Conservation (phyloP, 2,888 invertebrate species). For the Hecatera dysodea region DNA sequence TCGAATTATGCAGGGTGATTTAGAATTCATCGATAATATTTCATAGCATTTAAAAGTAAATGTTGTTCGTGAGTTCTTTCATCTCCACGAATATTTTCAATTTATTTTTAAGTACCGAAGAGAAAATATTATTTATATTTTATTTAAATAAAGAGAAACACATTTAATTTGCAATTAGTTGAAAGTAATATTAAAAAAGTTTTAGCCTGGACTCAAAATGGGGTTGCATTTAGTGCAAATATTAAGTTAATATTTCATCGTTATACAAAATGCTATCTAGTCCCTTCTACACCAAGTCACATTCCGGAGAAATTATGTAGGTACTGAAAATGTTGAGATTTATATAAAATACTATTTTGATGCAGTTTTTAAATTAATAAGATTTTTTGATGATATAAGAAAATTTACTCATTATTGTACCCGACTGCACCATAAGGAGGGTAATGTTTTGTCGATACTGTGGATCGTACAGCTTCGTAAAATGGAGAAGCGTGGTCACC, state of each 20-base stretch:
- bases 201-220: neutral
- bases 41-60: neutral
- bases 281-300: conserved; percentile 25
- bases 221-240: too few relatives aligned
- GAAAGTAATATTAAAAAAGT: neutral
- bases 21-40: neutral
- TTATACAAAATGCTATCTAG: conserved; percentile 20
- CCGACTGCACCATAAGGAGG: neutral
- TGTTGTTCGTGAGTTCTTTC: neutral
- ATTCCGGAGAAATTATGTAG: conserved; percentile 63
- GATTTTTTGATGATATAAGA: conserved; percentile 34
- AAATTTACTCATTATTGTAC: conserved; percentile 12
- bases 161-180: neutral
- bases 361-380: conserved; percentile 52
- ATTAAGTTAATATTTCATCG: neutral
- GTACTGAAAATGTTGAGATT: conserved; percentile 60
- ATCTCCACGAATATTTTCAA: neutral
- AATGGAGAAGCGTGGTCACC: neutral
- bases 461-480: neutral
- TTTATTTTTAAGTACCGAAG: neutral
- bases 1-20: neutral
- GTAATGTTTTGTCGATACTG: conserved; percentile 7
- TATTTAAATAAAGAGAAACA: neutral
- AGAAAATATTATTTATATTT: neutral
- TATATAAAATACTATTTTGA: conserved; percentile 56